These are phyloP conservation scores for Limnephilus rhombicus DNA, from an alignment of 2,888 invertebrate species.

Conservation along the genomic window DNA sequence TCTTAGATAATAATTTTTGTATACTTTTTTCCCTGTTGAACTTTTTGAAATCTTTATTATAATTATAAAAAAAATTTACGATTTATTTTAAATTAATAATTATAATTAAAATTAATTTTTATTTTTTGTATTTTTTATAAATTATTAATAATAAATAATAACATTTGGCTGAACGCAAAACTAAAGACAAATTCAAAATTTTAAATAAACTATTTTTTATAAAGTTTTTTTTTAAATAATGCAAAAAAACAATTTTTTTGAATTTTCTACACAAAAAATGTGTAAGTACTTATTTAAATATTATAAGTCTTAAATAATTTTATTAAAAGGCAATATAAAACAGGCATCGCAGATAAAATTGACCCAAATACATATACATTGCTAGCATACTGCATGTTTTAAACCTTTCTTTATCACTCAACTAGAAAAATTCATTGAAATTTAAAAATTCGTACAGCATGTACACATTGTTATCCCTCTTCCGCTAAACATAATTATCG, in stretches of 20 bases:
- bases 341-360: too few species aligned
- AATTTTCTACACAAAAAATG: not conserved
- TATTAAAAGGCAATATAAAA: too few species aligned
- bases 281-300: not conserved
- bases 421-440: too few species aligned
- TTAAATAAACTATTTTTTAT: not conserved
- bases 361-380: too few species aligned
- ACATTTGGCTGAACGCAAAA: not conserved
- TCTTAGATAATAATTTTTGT: not conserved
- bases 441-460: too few species aligned
- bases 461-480: too few species aligned
- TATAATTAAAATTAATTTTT: not conserved
- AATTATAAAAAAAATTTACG: not conserved
- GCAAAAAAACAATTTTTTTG: not conserved
- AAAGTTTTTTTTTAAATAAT: not conserved
- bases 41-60: not conserved
- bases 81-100: not conserved
- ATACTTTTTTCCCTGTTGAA: constrained; percentile 19
- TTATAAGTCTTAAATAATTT: not conserved
- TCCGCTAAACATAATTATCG: too few species aligned
- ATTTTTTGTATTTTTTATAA: not conserved
- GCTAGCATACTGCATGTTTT: too few species aligned
- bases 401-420: too few species aligned
- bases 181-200: not conserved
- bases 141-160: not conserved